Evolutionary conservation across 1,140 invertebrate species (phyloP), one percentile per base, ranked within the genome.

Genomic region (Procambarus clarkii): DNA sequence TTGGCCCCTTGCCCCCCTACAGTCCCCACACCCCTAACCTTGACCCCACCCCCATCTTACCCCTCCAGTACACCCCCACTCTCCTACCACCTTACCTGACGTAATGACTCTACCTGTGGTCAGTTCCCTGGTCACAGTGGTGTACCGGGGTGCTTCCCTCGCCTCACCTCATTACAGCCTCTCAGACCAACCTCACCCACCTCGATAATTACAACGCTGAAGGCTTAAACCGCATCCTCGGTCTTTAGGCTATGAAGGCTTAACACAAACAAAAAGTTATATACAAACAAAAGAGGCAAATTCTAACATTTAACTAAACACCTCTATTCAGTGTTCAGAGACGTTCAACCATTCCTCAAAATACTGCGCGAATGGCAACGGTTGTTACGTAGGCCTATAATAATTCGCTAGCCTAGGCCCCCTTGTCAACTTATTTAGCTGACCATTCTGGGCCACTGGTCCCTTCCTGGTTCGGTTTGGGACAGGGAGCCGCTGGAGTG

Each of bases 371-470:
- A 69, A 4, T 21, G 64, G 64, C 64, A 69, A 69, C 64, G 18
- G 13, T 69, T 69, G 18, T 21, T 18, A 69, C 21, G 13, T 69
- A 69, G 64, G 64, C 64, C 13, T 69, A 69, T 11, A 1, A 18
- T 69, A 69, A 69, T 69, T 69, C 21, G 21, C 15, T 69, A n/a
- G 64, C 21, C 64, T 69, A n/a, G 64, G 21, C 11, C 64, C 21
- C 64, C 64, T 18, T n/a, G 64, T 69, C 64, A 69, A 69, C 64
- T 69, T 69, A 69, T 69, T 69, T n/a, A 69, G 15, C 64, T 69
- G 64, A 69, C 64, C 64, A 69, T 18, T 69, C 13, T 4, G 64
- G 64, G 64, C 64, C 64, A 21, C 64, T 69, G 64, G 64, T 69
- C 64, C 21, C 15, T 18, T n/a, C 18, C 4, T n/a, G 4, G 64